Percentiles rank a stretch among this genome's conserved stretches.
phyloP scores from a whole-genome alignment of 2,888 invertebrate genomes.

The Rhagium mordax region DNA sequence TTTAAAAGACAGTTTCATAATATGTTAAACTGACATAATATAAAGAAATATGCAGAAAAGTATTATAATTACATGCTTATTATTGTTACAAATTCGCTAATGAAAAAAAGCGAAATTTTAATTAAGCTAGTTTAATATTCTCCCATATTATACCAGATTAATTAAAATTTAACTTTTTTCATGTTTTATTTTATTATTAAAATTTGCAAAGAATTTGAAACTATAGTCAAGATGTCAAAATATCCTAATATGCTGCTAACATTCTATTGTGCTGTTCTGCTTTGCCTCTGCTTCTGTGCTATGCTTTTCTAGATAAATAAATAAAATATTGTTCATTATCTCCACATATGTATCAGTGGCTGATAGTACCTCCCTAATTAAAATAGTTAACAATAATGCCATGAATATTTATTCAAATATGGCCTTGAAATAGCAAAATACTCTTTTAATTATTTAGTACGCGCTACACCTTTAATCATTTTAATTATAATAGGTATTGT shows the following conservation, averaged over 20 bases:
- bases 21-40: too few relatives aligned
- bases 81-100: too few relatives aligned
- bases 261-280: constrained; percentile 2
- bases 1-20: too few relatives aligned
- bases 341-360: constrained; percentile 8
- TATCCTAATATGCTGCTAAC: not conserved
- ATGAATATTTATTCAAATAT: constrained; percentile 37
- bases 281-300: constrained; percentile 23
- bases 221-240: too few relatives aligned
- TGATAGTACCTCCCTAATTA: constrained; percentile 4
- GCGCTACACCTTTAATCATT: constrained; percentile 1
- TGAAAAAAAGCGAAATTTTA: too few relatives aligned
- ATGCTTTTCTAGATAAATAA: constrained; percentile 24
- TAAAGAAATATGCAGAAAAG: too few relatives aligned
- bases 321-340: constrained; percentile 8
- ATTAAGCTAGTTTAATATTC: too few relatives aligned
- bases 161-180: too few relatives aligned
- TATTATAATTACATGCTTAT: too few relatives aligned
- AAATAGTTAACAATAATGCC: constrained; percentile 32
- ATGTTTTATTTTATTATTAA: too few relatives aligned
- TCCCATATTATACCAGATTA: too few relatives aligned
- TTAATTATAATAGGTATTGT: constrained; percentile 14
- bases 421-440: constrained; percentile 37
- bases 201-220: too few relatives aligned
- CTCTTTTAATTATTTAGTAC: constrained; percentile 33